Evolutionary conservation across 2,113 vertebrate species (phyloP).

Genomic region (Tachysurus fulvidraco): DNA sequence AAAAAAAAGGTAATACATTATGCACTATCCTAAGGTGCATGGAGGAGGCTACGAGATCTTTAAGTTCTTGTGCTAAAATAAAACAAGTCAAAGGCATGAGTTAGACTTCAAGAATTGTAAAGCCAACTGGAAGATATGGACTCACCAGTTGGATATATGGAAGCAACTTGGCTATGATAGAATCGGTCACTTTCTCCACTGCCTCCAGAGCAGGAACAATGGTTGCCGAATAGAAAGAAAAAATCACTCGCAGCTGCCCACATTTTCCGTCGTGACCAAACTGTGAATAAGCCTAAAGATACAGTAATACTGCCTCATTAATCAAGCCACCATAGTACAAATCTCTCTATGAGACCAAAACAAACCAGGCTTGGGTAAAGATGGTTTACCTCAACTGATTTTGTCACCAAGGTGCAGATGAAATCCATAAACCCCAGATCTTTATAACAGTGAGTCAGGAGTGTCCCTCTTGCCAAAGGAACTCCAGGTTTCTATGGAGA

Average conservation of each 20-base stretch:
- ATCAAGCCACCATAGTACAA: not conserved
- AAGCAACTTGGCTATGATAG: conserved; percentile 83
- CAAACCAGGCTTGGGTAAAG: too few species aligned
- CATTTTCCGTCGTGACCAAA: conserved; percentile 58
- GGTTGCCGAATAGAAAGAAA: conserved; percentile 91
- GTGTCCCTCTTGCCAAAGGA: conserved; percentile 82
- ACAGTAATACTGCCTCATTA: not conserved
- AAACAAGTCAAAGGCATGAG: not conserved
- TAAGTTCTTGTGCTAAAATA: not conserved
- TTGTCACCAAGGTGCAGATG: conserved; percentile 86
- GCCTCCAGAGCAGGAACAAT: conserved; percentile 83
- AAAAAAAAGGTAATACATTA: not conserved
- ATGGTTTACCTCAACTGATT: conserved; percentile 81
- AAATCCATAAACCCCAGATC: conserved; percentile 97
- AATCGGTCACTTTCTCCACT: conserved; percentile 75
- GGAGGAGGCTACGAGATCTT: not conserved
- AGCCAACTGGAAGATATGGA: not conserved
- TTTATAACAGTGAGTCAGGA: conserved; percentile 91
- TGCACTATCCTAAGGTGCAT: not conserved
- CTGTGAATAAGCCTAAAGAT: conserved; percentile 79
- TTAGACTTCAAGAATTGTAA: not conserved
- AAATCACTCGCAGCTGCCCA: conserved; percentile 83
- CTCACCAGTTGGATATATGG: conserved; percentile 91
- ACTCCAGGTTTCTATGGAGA: conserved; percentile 83
- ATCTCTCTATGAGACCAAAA: not conserved